Conservation (phyloP, 1,140 invertebrate genomes). For the Triops longicaudatus region DNA sequence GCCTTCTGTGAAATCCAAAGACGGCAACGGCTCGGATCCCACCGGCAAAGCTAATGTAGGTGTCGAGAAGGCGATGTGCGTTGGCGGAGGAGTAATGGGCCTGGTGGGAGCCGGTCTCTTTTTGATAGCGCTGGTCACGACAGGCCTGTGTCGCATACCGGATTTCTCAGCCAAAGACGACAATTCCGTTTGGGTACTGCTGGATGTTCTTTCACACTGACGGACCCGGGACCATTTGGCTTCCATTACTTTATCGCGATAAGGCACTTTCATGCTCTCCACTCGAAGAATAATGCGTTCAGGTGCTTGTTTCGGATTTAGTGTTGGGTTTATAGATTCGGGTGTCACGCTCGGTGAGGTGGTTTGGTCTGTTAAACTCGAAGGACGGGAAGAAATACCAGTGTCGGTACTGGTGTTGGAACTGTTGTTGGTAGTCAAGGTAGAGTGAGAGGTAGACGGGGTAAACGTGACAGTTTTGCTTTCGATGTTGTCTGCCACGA, state of each 20-base stretch:
- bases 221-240: conserved; percentile 1
- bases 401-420: neutral
- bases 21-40: neutral
- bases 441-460: neutral
- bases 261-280: conserved; percentile 23
- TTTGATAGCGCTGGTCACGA: conserved; percentile 6
- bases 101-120: neutral
- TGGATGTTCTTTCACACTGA: conserved; percentile 22
- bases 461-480: conserved; percentile 6
- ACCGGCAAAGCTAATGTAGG: neutral
- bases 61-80: neutral
- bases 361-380: neutral
- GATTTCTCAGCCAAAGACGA: neutral
- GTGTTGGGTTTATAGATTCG: neutral
- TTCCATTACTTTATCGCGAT: neutral
- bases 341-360: neutral
- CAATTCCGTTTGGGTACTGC: conserved; percentile 25
- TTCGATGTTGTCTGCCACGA: neutral
- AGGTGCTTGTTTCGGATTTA: neutral
- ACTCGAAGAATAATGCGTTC: conserved; percentile 23
- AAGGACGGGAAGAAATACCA: neutral
- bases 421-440: neutral
- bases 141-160: neutral
- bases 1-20: neutral
- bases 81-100: conserved; percentile 13